Percentiles rank a stretch among this genome's conserved stretches.
Evolutionary conservation across 2,888 invertebrate genomes (phyloP).

Genomic region (Melanophora roralis): DNA sequence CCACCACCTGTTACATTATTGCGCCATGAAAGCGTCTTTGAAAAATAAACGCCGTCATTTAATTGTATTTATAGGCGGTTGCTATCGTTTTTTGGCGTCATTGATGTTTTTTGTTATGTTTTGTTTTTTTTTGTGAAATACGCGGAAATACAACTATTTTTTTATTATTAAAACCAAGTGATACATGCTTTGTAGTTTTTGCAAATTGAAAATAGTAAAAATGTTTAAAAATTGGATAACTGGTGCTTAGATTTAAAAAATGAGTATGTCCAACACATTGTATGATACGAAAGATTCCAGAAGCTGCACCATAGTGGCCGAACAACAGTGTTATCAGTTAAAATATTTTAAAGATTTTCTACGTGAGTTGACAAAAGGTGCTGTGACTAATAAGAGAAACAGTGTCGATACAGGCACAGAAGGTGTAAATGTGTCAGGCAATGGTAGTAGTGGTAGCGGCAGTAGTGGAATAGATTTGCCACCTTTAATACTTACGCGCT

Average conservation of each 20-base stretch:
- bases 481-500: slow-evolving; percentile 70
- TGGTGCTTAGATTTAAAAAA: no score
- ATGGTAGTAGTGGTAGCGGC: slow-evolving; percentile 47
- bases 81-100: slow-evolving; percentile 11
- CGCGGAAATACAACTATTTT: no score
- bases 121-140: slow-evolving; percentile 44
- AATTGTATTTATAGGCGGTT: background rate
- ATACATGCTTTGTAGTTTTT: no score
- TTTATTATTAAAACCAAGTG: no score
- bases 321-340: slow-evolving; percentile 57
- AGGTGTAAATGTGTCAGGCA: slow-evolving; percentile 23
- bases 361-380: slow-evolving; percentile 41
- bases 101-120: slow-evolving; percentile 22
- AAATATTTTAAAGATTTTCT: slow-evolving; percentile 68
- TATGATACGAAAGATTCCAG: slow-evolving; percentile 45
- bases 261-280: background rate
- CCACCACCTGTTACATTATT: no score
- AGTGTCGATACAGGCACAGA: slow-evolving; percentile 2
- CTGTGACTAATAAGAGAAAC: slow-evolving; percentile 30
- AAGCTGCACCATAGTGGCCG: slow-evolving; percentile 14
- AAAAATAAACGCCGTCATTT: background rate
- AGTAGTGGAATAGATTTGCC: slow-evolving; percentile 50
- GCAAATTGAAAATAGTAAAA: no score
- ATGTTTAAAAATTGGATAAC: no score
- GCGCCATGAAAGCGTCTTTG: no score